Evolutionary conservation across 2,113 vertebrate genomes (phyloP), one percentile per base, ranked within the genome.

Genomic region (Nothobranchius kuhntae): DNA sequence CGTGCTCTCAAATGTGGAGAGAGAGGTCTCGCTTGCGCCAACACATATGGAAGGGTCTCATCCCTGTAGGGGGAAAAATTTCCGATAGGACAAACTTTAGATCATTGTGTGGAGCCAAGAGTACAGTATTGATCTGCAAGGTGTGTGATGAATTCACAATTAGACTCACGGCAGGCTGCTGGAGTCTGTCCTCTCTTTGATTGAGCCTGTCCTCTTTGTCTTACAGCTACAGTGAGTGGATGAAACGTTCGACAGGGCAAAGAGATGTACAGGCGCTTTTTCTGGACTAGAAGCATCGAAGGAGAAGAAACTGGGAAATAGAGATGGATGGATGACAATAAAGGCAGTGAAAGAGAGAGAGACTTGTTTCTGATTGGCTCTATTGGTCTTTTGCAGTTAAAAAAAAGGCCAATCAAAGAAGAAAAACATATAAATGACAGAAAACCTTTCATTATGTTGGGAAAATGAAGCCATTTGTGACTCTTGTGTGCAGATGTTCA

Each of bases 111-210:
- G 61, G 75, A 88, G 82, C 87, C 84, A 85, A 86, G 86, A 86
- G 77, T 64, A 35, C 53, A 13, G 44, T 89, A 93, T 93, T 89
- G 92, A 93, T 92, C 83, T 8, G 73, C 71, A 85, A 83, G 47
- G 61, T 91, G 88, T 85, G 86, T 80, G 89, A 88, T 90, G 87
- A 91, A 92, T 92, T 88, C 82, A 82, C 89, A 92, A 89, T 91
- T 89, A 92, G 85, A 87, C 81, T 40, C 69, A 38, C 62, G 82
- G 78, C 86, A 69, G 82, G 75, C 82, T 78, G 30, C 76, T 51
- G 78, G 71, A 89, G 79, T 69, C 75, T 83, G 84, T 86, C 85
- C 87, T 91, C 85, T 70, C 70, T 89, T 86, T 90, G 87, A 89
- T 73, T 84, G 84, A 88, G 80, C 84, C 81, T 81, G 77, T 77